Evolutionary conservation across 2,797 vertebrate genomes (phyloP), one percentile per base, ranked within the genome.

Genomic region (Synaphobranchus kaupii): DNA sequence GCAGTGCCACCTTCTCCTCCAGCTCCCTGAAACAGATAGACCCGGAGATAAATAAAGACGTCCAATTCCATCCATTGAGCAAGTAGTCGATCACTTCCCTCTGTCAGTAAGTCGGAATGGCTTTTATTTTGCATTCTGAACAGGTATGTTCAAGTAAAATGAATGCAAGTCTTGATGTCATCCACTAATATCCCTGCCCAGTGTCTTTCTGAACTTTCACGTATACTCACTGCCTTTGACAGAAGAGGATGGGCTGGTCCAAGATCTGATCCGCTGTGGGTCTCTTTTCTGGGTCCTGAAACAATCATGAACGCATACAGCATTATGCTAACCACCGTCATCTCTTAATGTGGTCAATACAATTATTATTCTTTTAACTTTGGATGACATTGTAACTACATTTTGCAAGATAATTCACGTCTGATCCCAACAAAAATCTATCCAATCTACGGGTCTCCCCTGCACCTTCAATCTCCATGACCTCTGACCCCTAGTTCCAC

Each of bases 251-350:
- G 1, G 97, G 96, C 78, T 93, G 95, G 87, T 97, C 96, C 86
- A 99, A 94, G 90, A 99, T 94, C 91, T 99, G 95, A 71, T 98
- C 97, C 73, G 97, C 95, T 63, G 97, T 98, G 28, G 98, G 98
- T 91, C 99, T 97, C 92, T 97, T 98, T 90, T 96, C 97, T 89
- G 98, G 98, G 94, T 99, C 98, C 99, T 99, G 86, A 60, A 91
- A 94, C 68, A 93, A 88, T 88, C 1, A 78, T 92, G 92, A 85
- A 90, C 50, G 7, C 17, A 66, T 9, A 22, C 28, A 63, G 31
- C 17, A 81, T 60, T 60, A 48, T 48, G 34, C 84, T 78, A 2
- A 82, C 12, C 52, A 25, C 0, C 15, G 85, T 54, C 39, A 31
- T 87, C 60, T 71, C 9, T 44, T 39, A 44, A 81, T 20, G 28